phyloP scores from a whole-genome alignment of 2,888 invertebrate species.

The Zhuqinia jingwanae region DNA sequence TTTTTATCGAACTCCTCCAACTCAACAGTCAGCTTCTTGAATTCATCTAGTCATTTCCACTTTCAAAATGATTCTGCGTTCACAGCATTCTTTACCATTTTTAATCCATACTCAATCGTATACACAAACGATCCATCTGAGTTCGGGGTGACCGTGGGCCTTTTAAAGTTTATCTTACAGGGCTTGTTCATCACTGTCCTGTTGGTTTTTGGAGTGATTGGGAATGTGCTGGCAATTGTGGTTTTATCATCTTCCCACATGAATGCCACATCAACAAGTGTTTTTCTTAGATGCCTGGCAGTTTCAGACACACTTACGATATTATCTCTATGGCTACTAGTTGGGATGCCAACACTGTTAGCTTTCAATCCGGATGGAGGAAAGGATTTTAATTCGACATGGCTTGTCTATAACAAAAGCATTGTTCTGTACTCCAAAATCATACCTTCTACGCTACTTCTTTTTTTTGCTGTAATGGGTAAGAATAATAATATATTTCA shows the following conservation, averaged over 20 bases:
- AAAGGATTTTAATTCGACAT: neutral
- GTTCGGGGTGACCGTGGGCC: conserved; percentile 81
- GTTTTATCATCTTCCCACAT: neutral
- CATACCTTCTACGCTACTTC: too few relatives aligned
- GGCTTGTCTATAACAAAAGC: neutral
- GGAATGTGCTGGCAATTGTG: neutral
- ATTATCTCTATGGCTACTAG: conserved; percentile 82
- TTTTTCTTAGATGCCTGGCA: conserved; percentile 94
- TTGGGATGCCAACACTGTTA: neutral
- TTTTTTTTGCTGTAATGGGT: too few relatives aligned
- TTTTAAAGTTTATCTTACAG: neutral
- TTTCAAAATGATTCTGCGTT: neutral
- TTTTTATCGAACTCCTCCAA: too few relatives aligned
- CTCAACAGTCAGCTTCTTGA: too few relatives aligned
- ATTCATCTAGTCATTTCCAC: too few relatives aligned
- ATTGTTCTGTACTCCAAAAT: neutral
- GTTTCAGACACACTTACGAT: conserved; percentile 95
- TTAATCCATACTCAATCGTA: neutral
- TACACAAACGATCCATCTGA: neutral
- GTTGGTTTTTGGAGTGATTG: neutral
- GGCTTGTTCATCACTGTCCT: neutral
- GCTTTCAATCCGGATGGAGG: neutral
- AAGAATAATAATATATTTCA: too few relatives aligned
- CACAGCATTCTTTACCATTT: neutral
- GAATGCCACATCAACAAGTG: conserved; percentile 84